phyloP scores from a whole-genome alignment of 1,140 invertebrate species.

The Rhyzopertha dominica region DNA sequence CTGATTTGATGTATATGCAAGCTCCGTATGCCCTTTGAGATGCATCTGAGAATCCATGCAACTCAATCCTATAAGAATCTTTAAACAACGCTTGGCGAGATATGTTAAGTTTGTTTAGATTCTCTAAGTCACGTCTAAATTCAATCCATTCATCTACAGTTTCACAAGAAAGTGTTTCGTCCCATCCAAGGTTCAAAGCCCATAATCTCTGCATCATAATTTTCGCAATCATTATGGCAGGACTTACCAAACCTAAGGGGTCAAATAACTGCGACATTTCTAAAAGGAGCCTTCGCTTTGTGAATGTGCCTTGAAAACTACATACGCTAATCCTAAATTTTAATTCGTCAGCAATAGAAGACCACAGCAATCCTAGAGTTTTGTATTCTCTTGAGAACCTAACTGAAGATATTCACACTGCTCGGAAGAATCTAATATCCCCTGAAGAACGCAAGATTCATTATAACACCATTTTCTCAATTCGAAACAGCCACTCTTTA shows the following conservation, averaged over 20 bases:
- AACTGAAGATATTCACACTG: too few species aligned
- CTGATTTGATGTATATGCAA: conserved; percentile 35
- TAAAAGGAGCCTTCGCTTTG: conserved; percentile 9
- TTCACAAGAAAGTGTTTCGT: background rate
- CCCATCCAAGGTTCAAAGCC: conserved; percentile 9
- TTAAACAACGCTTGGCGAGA: background rate
- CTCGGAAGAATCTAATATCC: too few species aligned
- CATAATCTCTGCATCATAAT: conserved; percentile 14
- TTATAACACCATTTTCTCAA: too few species aligned
- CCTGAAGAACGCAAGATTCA: too few species aligned
- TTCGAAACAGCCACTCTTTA: too few species aligned
- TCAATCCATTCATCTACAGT: conserved; percentile 1
- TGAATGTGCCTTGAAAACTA: too few species aligned
- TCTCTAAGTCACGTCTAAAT: background rate
- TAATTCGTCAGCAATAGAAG: too few species aligned
- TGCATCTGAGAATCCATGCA: conserved; percentile 43
- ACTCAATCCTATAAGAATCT: background rate
- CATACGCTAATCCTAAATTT: too few species aligned
- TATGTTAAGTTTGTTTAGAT: background rate
- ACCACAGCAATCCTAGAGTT: too few species aligned
- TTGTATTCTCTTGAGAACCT: too few species aligned
- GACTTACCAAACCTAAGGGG: conserved; percentile 12
- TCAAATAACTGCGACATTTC: conserved; percentile 15
- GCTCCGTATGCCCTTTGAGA: conserved; percentile 41
- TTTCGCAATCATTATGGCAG: conserved; percentile 8